Conservation (phyloP, 1,140 invertebrate genomes). For the Dendroctonus valens region DNA sequence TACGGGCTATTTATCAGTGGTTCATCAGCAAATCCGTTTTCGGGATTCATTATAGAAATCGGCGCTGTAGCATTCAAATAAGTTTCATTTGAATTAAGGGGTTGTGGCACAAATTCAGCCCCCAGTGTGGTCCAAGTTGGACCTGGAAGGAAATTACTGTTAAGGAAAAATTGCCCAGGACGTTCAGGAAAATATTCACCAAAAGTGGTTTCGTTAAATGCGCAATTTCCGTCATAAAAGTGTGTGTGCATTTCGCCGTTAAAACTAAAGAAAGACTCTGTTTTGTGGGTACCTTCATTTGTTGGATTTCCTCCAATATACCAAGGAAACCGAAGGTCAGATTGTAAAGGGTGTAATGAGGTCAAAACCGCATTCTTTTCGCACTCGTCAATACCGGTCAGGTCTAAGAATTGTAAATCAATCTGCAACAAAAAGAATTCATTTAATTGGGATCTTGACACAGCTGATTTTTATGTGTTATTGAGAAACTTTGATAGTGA, state of each 20-base stretch:
- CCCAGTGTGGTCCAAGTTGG: background rate
- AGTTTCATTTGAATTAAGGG: background rate
- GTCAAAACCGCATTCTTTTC: constrained; percentile 41
- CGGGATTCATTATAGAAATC: constrained; percentile 13
- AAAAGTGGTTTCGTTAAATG: too few relatives aligned
- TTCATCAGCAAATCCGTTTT: constrained; percentile 13
- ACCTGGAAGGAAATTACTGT: background rate
- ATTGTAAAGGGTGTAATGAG: constrained; percentile 37
- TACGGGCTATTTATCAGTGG: constrained; percentile 8
- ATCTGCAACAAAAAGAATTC: constrained; percentile 19
- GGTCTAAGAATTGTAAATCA: constrained; percentile 44
- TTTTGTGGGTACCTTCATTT: background rate
- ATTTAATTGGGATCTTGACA: background rate
- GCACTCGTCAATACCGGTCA: constrained; percentile 44
- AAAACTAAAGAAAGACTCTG: background rate
- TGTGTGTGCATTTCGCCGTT: too few relatives aligned
- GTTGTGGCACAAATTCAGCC: background rate
- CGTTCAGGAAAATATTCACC: too few relatives aligned
- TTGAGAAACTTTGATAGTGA: background rate
- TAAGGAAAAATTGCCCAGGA: too few relatives aligned
- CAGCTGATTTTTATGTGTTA: background rate
- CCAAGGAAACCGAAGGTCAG: constrained; percentile 44
- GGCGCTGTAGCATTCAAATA: background rate
- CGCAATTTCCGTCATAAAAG: too few relatives aligned
- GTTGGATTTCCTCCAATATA: constrained; percentile 24